Evolutionary conservation across 1,140 invertebrate genomes (phyloP).

Genomic region (Manduca sexta): DNA sequence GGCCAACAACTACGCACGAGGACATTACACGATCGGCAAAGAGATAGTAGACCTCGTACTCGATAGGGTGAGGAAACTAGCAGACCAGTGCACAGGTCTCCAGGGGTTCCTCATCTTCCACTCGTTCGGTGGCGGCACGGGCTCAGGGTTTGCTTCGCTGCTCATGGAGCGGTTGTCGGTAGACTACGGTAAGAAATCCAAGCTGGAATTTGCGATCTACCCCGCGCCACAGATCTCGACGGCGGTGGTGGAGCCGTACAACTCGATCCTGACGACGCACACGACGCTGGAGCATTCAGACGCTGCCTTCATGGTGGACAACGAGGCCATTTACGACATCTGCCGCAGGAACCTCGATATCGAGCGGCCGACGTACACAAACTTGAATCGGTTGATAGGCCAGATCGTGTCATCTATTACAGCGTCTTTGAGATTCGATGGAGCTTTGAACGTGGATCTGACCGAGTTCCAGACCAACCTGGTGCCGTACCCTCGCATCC

Average conservation of each 20-base stretch:
- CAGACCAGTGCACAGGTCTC: slow-evolving; percentile 89
- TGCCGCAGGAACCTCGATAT: slow-evolving; percentile 91
- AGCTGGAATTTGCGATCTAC: slow-evolving; percentile 92
- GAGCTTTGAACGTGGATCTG: slow-evolving; percentile 90
- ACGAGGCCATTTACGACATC: slow-evolving; percentile 89
- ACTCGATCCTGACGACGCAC: slow-evolving; percentile 87
- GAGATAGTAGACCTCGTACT: slow-evolving; percentile 88
- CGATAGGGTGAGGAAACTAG: slow-evolving; percentile 85
- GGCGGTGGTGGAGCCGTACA: slow-evolving; percentile 93
- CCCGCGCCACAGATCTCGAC: slow-evolving; percentile 92
- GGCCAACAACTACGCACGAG: slow-evolving; percentile 89
- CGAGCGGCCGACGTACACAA: slow-evolving; percentile 86
- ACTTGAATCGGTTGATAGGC: slow-evolving; percentile 85
- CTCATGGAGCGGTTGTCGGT: slow-evolving; percentile 92
- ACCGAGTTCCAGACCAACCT: slow-evolving; percentile 93
- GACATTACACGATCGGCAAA: slow-evolving; percentile 91
- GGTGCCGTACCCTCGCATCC: slow-evolving; percentile 88
- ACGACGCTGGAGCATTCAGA: slow-evolving; percentile 90
- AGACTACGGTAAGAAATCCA: slow-evolving; percentile 92
- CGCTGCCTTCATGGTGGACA: slow-evolving; percentile 91
- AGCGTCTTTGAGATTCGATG: slow-evolving; percentile 74
- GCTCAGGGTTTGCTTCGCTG: slow-evolving; percentile 90
- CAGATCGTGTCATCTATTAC: slow-evolving; percentile 92
- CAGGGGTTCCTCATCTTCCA: slow-evolving; percentile 94
- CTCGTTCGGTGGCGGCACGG: slow-evolving; percentile 91